These are phyloP conservation scores for Hyaena hyaena DNA, from an alignment of 2,113 vertebrate genomes.

Conservation along the genomic window DNA sequence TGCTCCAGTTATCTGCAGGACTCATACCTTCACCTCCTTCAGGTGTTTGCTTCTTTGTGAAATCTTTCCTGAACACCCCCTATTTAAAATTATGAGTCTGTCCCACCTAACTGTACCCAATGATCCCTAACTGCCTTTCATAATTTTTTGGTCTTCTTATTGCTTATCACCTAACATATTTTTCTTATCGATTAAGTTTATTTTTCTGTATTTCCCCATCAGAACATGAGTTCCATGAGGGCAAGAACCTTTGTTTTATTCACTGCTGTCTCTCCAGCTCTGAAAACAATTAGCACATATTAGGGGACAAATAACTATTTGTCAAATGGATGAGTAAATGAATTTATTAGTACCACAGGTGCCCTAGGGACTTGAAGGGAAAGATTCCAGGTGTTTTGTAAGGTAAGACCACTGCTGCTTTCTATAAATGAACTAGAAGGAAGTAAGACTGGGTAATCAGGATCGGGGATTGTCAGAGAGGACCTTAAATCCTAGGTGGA, in stretches of 20 bases:
- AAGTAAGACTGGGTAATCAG: neutral
- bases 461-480: neutral
- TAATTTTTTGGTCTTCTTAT: neutral
- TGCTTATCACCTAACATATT: neutral
- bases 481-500: neutral
- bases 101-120: too few relatives aligned
- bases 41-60: neutral
- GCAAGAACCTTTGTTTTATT: neutral
- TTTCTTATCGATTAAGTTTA: neutral
- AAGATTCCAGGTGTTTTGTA: neutral
- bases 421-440: neutral
- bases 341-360: neutral
- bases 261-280: neutral
- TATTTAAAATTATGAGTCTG: neutral
- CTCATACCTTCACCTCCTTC: neutral
- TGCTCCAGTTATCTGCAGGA: neutral
- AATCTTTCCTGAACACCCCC: neutral
- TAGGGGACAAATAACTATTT: neutral
- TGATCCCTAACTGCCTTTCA: neutral
- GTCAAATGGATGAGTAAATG: neutral
- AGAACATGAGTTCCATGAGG: neutral
- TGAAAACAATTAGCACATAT: neutral
- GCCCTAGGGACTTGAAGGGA: neutral
- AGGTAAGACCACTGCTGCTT: neutral
- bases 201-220: neutral